Evolutionary conservation across 2,797 vertebrate genomes (phyloP).

Genomic region (Trematomus bernacchii): DNA sequence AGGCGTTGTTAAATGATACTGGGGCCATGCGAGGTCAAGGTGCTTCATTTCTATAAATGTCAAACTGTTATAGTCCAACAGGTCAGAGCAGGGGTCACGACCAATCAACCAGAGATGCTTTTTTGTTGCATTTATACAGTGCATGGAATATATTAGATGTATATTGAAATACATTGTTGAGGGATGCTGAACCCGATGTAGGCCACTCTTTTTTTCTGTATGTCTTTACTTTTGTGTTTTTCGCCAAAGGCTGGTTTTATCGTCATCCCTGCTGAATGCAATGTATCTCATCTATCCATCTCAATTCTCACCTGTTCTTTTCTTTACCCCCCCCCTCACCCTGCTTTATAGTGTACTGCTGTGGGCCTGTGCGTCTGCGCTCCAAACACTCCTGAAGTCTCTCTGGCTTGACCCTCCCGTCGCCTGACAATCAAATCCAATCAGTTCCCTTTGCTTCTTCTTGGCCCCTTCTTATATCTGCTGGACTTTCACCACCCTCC

Average conservation of each 20-base stretch:
- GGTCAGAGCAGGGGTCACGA: slow-evolving; percentile 58
- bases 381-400: slow-evolving; percentile 90
- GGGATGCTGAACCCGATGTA: neutral
- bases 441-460: slow-evolving; percentile 42
- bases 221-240: slow-evolving; percentile 9
- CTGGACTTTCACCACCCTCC: slow-evolving; percentile 42
- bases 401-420: slow-evolving; percentile 76
- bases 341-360: slow-evolving; percentile 84
- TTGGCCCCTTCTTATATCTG: slow-evolving; percentile 31
- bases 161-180: slow-evolving; percentile 30
- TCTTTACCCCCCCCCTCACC: slow-evolving; percentile 64
- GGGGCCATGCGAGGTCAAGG: slow-evolving; percentile 52
- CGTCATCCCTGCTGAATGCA: slow-evolving; percentile 60
- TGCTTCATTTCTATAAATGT: slow-evolving; percentile 68
- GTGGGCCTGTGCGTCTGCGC: slow-evolving; percentile 89
- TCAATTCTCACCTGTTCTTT: slow-evolving; percentile 72
- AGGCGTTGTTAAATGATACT: slow-evolving; percentile 53
- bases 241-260: slow-evolving; percentile 49
- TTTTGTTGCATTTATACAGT: slow-evolving; percentile 44
- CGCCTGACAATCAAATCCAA: slow-evolving; percentile 43
- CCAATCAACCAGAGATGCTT: slow-evolving; percentile 64
- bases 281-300: slow-evolving; percentile 16
- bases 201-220: neutral
- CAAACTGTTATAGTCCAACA: slow-evolving; percentile 52
- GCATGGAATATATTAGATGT: slow-evolving; percentile 33